Percentiles rank a stretch among this genome's conserved stretches.
These are phyloP conservation scores for Chloroceryle amazona DNA, from an alignment of 2,797 vertebrate species.

Conservation along the genomic window DNA sequence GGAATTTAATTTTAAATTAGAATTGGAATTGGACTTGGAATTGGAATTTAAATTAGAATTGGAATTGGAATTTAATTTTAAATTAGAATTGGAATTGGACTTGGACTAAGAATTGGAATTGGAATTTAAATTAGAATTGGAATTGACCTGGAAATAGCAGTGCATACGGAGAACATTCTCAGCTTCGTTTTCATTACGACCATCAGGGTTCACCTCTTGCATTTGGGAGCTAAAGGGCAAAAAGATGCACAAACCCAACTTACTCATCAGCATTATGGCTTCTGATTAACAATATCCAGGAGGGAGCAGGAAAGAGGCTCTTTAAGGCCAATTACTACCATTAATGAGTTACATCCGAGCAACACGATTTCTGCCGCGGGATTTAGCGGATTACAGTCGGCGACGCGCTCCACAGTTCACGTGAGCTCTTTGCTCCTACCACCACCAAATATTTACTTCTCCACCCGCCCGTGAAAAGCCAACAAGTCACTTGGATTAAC, in stretches of 20 bases:
- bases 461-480: neutral
- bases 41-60: too few species aligned
- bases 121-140: too few species aligned
- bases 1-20: too few species aligned
- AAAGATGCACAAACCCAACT: neutral
- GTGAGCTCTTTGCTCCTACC: neutral
- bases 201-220: neutral
- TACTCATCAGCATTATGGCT: neutral
- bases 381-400: neutral
- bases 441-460: neutral
- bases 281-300: constrained; percentile 45
- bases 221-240: neutral
- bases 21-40: too few species aligned
- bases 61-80: too few species aligned
- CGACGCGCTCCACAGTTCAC: neutral
- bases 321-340: constrained; percentile 39
- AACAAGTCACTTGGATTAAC: neutral
- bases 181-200: neutral
- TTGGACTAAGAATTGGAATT: too few species aligned
- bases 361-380: neutral
- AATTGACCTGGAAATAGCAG: neutral
- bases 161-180: neutral
- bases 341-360: constrained; percentile 26
- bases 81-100: too few species aligned
- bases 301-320: neutral